A percentile compares a stretch with the other conserved stretches of the same genome.
These are phyloP conservation scores for Meloe dianella DNA, from an alignment of 2,888 invertebrate species.

Conservation along the genomic window DNA sequence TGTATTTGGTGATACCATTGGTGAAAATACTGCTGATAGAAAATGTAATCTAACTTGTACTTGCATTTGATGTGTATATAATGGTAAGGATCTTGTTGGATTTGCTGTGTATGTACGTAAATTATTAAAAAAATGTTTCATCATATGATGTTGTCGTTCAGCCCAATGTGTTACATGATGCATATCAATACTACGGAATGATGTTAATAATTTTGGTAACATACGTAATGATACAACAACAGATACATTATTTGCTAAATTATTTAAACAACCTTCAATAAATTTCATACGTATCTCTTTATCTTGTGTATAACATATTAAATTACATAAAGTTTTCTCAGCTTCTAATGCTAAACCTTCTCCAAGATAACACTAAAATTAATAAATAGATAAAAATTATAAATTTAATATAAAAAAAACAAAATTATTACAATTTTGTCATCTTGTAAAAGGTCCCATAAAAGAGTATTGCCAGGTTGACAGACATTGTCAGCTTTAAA, in stretches of 20 bases:
- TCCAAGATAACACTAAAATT: slow-evolving; percentile 75
- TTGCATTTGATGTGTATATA: slow-evolving; percentile 82
- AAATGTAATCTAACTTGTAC: slow-evolving; percentile 91
- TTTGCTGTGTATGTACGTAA: slow-evolving; percentile 73
- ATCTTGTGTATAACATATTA: slow-evolving; percentile 90
- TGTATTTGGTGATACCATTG: slow-evolving; percentile 85
- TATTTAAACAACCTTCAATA: slow-evolving; percentile 92
- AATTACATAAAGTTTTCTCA: slow-evolving; percentile 88
- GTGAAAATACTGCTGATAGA: slow-evolving; percentile 89
- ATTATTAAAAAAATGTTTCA: slow-evolving; percentile 90
- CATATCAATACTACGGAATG: slow-evolving; percentile 84
- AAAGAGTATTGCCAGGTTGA: slow-evolving; percentile 87
- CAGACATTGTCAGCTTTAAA: slow-evolving; percentile 72
- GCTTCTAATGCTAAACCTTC: slow-evolving; percentile 93
- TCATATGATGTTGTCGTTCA: slow-evolving; percentile 90
- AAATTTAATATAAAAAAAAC: background rate
- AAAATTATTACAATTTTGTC: slow-evolving; percentile 69
- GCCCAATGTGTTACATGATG: slow-evolving; percentile 93
- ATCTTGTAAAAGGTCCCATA: slow-evolving; percentile 94
- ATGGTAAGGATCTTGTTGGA: slow-evolving; percentile 54
- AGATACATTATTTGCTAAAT: slow-evolving; percentile 86
- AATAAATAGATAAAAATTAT: background rate
- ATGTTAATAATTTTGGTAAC: slow-evolving; percentile 87
- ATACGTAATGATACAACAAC: slow-evolving; percentile 88
- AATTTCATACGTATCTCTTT: slow-evolving; percentile 90